These are phyloP conservation scores for Andrena fulva DNA, from an alignment of 2,888 invertebrate species.

Conservation along the genomic window DNA sequence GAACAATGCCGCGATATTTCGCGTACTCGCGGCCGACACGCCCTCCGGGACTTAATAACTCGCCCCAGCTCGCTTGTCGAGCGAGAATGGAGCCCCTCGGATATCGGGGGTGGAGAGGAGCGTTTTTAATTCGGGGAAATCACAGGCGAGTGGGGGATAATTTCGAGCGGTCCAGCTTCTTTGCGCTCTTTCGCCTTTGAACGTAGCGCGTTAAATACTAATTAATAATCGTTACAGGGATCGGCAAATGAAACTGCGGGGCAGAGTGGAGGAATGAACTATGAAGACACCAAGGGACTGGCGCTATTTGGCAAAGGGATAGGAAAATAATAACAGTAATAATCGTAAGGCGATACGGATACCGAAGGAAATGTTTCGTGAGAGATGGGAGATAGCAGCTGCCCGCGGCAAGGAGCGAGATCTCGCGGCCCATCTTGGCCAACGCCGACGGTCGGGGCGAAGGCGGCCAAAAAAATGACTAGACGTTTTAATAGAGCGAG, in stretches of 20 bases:
- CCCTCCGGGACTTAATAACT: conserved; percentile 23
- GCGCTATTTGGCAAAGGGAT: conserved; percentile 26
- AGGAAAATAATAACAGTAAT: conserved; percentile 19
- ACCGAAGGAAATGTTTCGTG: conserved; percentile 8
- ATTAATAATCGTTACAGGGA: background rate
- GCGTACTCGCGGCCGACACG: conserved; percentile 2
- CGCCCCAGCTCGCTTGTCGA: background rate
- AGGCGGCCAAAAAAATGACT: conserved; percentile 69
- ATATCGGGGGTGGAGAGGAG: background rate
- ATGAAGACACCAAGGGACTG: background rate
- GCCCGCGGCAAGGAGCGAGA: conserved; percentile 49
- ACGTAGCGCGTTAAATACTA: too few relatives aligned
- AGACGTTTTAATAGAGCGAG: conserved; percentile 75
- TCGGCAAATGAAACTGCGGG: background rate
- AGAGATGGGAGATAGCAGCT: background rate
- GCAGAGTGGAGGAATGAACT: background rate
- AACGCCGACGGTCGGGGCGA: background rate
- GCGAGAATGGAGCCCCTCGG: background rate
- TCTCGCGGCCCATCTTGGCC: conserved; percentile 31
- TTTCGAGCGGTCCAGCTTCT: background rate
- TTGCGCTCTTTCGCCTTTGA: too few relatives aligned
- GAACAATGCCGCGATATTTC: conserved; percentile 47
- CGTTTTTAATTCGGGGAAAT: conserved; percentile 19
- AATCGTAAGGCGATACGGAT: conserved; percentile 23
- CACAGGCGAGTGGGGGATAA: background rate